Percentiles rank a stretch among this genome's conserved stretches.
phyloP scores from a whole-genome alignment of 2,888 invertebrate species.

The Tromatobia lineatoria region DNA sequence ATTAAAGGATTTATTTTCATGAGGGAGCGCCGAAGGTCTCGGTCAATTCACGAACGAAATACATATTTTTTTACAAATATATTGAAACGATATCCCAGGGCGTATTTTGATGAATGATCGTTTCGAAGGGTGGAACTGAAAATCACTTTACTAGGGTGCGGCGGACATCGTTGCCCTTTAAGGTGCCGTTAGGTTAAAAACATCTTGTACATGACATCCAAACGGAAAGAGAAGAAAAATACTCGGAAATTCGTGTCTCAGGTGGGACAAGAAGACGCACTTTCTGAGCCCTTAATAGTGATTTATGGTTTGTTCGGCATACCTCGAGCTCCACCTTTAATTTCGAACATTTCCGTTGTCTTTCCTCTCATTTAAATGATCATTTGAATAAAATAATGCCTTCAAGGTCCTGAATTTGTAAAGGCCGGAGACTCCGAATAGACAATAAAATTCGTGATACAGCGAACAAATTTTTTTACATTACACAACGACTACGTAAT shows the following conservation, averaged over 20 bases:
- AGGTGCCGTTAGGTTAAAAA: conserved; percentile 4
- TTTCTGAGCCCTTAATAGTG: conserved; percentile 82
- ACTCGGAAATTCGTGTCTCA: conserved; percentile 28
- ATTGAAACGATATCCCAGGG: background rate
- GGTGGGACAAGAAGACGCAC: conserved; percentile 70
- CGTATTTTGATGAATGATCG: background rate
- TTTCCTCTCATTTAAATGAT: conserved; percentile 48
- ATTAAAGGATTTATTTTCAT: background rate
- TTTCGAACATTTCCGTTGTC: conserved; percentile 32
- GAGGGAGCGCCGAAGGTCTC: too few species aligned
- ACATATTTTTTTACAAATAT: background rate
- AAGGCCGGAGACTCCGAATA: background rate
- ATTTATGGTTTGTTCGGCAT: conserved; percentile 75
- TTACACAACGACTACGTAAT: background rate
- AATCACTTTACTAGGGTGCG: background rate
- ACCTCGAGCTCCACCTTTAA: conserved; percentile 11
- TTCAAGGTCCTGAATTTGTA: background rate
- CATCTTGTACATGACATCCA: background rate
- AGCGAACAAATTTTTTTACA: conserved; percentile 15
- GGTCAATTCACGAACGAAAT: background rate
- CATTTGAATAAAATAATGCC: conserved; percentile 49
- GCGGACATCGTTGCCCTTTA: conserved; percentile 25
- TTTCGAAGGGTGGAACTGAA: conserved; percentile 8
- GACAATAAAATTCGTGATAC: conserved; percentile 51
- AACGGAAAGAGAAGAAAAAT: background rate